phyloP scores from a whole-genome alignment of 2,888 invertebrate genomes.

The Barypeithes pellucidus region DNA sequence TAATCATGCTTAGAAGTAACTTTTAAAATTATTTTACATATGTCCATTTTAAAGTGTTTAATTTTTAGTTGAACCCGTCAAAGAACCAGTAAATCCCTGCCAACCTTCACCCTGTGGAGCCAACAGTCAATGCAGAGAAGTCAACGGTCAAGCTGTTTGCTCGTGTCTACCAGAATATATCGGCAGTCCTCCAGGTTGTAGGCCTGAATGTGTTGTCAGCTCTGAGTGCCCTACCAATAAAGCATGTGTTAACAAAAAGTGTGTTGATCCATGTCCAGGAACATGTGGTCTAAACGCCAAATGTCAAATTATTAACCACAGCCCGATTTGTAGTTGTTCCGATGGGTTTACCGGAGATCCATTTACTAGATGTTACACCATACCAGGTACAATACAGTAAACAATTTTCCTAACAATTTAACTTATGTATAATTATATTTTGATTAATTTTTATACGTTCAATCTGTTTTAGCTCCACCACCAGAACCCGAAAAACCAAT shows the following conservation, averaged over 20 bases:
- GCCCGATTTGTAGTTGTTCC: constrained; percentile 86
- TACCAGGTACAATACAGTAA: constrained; percentile 63
- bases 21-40: not conserved
- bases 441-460: not conserved
- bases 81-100: constrained; percentile 76
- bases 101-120: constrained; percentile 86
- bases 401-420: not conserved
- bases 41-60: constrained; percentile 14
- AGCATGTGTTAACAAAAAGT: constrained; percentile 88
- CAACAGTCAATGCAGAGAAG: constrained; percentile 83
- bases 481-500: constrained; percentile 55
- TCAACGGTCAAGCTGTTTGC: constrained; percentile 84
- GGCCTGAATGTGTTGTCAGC: constrained; percentile 88
- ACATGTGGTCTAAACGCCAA: constrained; percentile 85
- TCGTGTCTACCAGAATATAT: constrained; percentile 82
- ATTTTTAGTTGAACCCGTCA: constrained; percentile 54
- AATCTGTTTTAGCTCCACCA: constrained; percentile 56
- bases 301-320: constrained; percentile 87
- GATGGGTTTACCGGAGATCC: constrained; percentile 85
- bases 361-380: constrained; percentile 81
- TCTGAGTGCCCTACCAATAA: constrained; percentile 85
- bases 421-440: not conserved
- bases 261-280: constrained; percentile 86
- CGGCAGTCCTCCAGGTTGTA: constrained; percentile 86
- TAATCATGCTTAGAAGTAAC: not conserved